These are phyloP conservation scores for Edolisoma coerulescens DNA, from an alignment of 2,113 vertebrate genomes.

Conservation along the genomic window DNA sequence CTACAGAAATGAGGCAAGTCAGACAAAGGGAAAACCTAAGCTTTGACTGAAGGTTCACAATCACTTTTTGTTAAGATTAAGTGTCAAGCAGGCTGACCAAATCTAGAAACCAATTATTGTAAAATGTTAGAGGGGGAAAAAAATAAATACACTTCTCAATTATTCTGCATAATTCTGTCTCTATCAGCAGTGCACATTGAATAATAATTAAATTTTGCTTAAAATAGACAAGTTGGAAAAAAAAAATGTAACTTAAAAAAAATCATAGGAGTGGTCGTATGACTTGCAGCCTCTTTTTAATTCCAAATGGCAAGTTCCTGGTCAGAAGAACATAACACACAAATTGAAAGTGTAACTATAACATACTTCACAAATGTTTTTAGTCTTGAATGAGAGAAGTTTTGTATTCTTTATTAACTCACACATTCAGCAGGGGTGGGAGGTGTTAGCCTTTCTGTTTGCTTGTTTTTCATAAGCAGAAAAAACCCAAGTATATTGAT, in stretches of 20 bases:
- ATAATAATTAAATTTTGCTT: background rate
- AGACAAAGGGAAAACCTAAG: background rate
- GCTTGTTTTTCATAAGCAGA: background rate
- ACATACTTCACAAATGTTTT: background rate
- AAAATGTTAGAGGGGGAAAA: background rate
- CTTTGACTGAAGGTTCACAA: background rate
- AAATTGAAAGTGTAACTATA: background rate
- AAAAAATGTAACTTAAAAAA: background rate
- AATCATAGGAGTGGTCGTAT: rapidly evolving
- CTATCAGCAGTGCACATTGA: background rate
- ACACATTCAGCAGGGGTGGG: no score
- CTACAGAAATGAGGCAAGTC: background rate
- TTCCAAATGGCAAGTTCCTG: background rate
- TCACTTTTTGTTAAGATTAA: background rate
- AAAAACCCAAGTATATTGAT: background rate
- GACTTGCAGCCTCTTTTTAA: background rate
- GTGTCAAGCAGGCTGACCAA: background rate
- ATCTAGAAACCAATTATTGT: background rate
- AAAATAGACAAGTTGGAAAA: background rate
- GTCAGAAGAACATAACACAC: background rate
- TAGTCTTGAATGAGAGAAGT: background rate
- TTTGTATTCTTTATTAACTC: background rate
- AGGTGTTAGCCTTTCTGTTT: background rate
- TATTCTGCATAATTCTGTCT: background rate
- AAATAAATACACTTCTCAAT: background rate